Percentiles rank a stretch among this genome's conserved stretches.
phyloP scores from a whole-genome alignment of 2,797 vertebrate species.

The Triplophysa yarkandensis region DNA sequence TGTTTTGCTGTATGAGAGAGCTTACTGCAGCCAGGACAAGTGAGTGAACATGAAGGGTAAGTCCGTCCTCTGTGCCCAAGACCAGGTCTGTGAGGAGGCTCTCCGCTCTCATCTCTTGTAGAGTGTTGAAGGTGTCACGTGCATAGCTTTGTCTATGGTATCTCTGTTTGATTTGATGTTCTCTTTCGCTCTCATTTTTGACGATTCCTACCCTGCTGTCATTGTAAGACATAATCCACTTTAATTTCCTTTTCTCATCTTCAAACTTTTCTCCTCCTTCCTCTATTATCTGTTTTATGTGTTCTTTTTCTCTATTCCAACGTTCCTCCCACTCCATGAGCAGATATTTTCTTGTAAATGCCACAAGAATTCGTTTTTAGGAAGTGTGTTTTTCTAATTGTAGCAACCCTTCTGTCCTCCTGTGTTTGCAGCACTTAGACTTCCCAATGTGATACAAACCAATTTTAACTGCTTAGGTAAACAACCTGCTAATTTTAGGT shows the following conservation, averaged over 20 bases:
- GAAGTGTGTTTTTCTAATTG: neutral
- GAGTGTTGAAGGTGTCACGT: constrained; percentile 60
- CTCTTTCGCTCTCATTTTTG: neutral
- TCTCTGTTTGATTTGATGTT: constrained; percentile 11
- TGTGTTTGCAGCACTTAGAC: constrained; percentile 19
- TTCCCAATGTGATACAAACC: neutral
- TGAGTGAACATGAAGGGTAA: constrained; percentile 61
- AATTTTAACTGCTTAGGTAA: constrained; percentile 38
- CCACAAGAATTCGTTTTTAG: constrained; percentile 58
- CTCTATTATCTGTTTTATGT: constrained; percentile 63
- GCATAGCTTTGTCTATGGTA: constrained; percentile 55
- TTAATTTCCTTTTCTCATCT: constrained; percentile 65
- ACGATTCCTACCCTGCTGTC: constrained; percentile 67
- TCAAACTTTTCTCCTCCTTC: constrained; percentile 70
- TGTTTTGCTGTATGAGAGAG: constrained; percentile 51
- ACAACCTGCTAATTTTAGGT: constrained; percentile 58
- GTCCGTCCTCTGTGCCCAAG: constrained; percentile 61
- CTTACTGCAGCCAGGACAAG: constrained; percentile 74
- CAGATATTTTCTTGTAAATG: constrained; percentile 57
- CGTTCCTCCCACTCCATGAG: constrained; percentile 75
- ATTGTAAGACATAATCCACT: constrained; percentile 74
- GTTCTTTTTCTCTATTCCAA: constrained; percentile 77
- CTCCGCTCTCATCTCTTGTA: constrained; percentile 62
- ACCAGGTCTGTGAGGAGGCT: constrained; percentile 72
- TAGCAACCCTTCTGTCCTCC: neutral